Percentiles rank a stretch among this genome's conserved stretches.
Evolutionary conservation across 2,888 invertebrate species (phyloP).

Genomic region (Trichopria drosophilae): DNA sequence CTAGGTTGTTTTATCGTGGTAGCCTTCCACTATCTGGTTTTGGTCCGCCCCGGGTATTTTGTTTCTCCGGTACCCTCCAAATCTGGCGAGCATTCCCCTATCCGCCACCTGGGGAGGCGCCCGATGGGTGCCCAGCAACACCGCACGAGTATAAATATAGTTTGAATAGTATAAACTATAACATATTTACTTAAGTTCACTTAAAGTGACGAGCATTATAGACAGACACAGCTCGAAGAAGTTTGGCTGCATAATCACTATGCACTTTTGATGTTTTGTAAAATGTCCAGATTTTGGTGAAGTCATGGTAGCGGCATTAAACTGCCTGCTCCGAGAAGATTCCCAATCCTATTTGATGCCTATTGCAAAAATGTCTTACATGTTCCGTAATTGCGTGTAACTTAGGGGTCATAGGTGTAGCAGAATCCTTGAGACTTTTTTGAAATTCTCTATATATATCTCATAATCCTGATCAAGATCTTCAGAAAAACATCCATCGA

Average conservation of each 20-base stretch:
- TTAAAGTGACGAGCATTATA: conserved; percentile 3
- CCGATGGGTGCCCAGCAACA: no score
- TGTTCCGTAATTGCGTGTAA: conserved; percentile 6
- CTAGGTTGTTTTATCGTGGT: no score
- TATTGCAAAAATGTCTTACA: background rate
- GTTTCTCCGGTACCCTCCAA: no score
- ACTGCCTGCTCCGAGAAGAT: conserved; percentile 1
- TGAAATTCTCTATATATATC: background rate
- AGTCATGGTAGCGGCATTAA: background rate
- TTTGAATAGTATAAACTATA: no score
- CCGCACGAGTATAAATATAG: no score
- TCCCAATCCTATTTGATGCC: background rate
- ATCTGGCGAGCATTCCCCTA: no score
- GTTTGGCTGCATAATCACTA: conserved; percentile 1
- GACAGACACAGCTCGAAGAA: conserved; percentile 2
- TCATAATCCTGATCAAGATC: background rate
- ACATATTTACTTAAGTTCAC: no score
- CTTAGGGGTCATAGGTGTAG: no score
- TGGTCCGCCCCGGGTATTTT: no score
- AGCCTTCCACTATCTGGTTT: no score
- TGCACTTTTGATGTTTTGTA: conserved; percentile 3
- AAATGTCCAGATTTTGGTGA: background rate
- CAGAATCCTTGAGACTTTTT: conserved; percentile 5
- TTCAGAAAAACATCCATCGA: background rate
- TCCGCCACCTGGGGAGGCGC: no score